Percentiles rank a stretch among this genome's conserved stretches.
Conservation (phyloP, 2,888 invertebrate genomes). For the Andricus quercusramuli region DNA sequence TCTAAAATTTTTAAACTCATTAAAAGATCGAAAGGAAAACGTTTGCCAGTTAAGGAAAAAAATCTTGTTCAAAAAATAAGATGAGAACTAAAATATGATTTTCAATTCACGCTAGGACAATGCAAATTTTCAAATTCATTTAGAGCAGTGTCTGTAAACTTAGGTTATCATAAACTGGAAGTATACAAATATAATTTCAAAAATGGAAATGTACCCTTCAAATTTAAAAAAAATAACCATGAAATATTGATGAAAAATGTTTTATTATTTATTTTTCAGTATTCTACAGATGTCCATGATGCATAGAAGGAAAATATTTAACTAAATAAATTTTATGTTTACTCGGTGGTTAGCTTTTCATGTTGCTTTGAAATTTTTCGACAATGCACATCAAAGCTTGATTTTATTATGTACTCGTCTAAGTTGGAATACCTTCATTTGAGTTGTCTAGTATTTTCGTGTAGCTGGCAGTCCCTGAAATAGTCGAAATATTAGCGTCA, state of each 20-base stretch:
- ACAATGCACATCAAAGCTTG: conserved; percentile 26
- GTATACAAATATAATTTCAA: too few species aligned
- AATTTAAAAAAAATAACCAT: neutral
- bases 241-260: neutral
- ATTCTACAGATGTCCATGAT: neutral
- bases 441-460: conserved; percentile 7
- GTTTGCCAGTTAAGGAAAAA: too few species aligned
- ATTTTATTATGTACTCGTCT: conserved; percentile 31
- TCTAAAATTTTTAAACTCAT: too few species aligned
- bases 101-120: too few species aligned
- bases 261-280: neutral
- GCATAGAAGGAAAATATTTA: conserved; percentile 13
- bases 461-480: neutral
- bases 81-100: too few species aligned
- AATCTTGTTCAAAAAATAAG: too few species aligned
- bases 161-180: too few species aligned
- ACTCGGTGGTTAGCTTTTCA: conserved; percentile 17
- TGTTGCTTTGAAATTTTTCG: conserved; percentile 14
- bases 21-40: too few species aligned
- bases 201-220: neutral
- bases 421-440: conserved; percentile 11
- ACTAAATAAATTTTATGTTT: conserved; percentile 1
- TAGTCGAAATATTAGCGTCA: conserved; percentile 3
- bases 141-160: too few species aligned
- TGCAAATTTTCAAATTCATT: too few species aligned